Evolutionary conservation across 2,797 vertebrate genomes (phyloP), one percentile per base, ranked within the genome.

Genomic region (Hyperoplus immaculatus): DNA sequence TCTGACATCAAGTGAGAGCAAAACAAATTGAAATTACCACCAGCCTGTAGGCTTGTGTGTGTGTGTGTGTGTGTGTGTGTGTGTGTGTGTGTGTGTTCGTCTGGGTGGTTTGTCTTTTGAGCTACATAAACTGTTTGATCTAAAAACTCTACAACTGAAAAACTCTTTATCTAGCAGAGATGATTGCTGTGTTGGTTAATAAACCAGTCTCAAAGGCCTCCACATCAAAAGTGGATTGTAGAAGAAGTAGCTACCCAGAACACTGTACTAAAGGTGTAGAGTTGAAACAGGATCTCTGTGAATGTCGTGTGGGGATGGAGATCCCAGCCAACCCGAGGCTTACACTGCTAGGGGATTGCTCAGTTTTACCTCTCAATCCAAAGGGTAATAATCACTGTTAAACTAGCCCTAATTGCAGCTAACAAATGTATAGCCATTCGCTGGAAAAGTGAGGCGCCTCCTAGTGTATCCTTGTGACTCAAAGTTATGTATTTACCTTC

Each of bases 211-310:
- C 47, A 42, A 8, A 68, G n/a, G 42, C 42, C 7, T 65, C 65
- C 41, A 8, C 21, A 75, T 80, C 10, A 54, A 49, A 84, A 43
- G 9, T 56, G 15, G 58, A 46, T 47, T 11, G 14, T 5, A 39
- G 38, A 38, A 56, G 29, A 38, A 56, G 7, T 29, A 18, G 18
- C 66, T 72, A 42, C 36, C 14, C n/a, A 10, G 29, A 29, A 29
- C 29, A 29, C 29, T 29, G 29, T 29, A 29, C 29, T 29, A 29
- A 29, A 29, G 29, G 29, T 29, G 29, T 29, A 29, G 29, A 29
- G 29, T 29, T 29, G 29, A 29, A 29, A 29, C 29, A 29, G 29
- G 29, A 29, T 29, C 29, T 29, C 29, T 29, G 29, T 29, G 29
- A 29, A 29, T 29, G 29, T 29, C 29, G 29, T 29, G 29, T 29